Evolutionary conservation across 2,113 vertebrate genomes (phyloP).

Genomic region (Drymodes brunneopygia): DNA sequence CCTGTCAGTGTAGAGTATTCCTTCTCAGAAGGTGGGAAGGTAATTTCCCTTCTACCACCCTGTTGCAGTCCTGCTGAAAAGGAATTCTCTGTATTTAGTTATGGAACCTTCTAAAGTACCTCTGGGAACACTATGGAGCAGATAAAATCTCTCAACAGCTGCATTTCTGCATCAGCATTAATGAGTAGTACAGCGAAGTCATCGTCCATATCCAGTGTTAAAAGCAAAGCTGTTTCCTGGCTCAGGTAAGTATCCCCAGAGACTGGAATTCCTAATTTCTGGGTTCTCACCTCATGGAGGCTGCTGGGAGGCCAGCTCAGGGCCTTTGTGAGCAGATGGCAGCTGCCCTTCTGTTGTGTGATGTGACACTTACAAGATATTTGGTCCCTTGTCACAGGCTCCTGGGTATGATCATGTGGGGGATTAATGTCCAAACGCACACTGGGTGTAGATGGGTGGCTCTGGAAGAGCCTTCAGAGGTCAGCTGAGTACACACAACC

Average conservation of each 20-base stretch:
- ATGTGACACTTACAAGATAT: too few species aligned
- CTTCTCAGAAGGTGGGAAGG: background rate
- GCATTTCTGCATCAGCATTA: background rate
- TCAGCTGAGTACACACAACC: background rate
- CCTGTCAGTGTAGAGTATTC: background rate
- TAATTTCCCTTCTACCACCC: background rate
- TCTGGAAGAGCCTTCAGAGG: background rate
- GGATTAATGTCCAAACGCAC: fast-evolving
- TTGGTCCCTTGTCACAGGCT: background rate
- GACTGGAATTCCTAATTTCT: fast-evolving
- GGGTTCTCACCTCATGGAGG: too few species aligned
- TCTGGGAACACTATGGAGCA: background rate
- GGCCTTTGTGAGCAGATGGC: background rate
- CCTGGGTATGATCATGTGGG: background rate
- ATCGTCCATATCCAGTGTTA: background rate
- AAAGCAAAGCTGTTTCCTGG: background rate
- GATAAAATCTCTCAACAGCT: background rate
- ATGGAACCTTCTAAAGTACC: background rate
- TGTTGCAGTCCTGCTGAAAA: background rate
- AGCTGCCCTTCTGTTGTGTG: fast-evolving
- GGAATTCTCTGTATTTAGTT: background rate
- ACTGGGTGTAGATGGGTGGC: too few species aligned
- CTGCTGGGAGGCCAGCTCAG: background rate
- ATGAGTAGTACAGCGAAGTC: background rate
- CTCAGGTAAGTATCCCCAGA: background rate